phyloP scores from a whole-genome alignment of 2,797 vertebrate species.

The Microctenopoma steveboyesi region DNA sequence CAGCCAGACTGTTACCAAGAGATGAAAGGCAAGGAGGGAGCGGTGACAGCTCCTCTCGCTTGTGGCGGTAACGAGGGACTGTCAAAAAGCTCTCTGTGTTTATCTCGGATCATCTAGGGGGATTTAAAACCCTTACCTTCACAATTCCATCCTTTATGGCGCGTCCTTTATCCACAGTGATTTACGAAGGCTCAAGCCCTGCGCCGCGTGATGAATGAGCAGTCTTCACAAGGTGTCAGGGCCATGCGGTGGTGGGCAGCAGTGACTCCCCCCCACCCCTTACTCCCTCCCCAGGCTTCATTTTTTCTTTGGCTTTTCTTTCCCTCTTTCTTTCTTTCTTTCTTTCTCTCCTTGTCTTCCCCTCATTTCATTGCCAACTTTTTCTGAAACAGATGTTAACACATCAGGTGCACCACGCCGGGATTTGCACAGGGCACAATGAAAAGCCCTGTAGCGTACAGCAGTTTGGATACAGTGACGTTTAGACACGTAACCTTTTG shows the following conservation, averaged over 20 bases:
- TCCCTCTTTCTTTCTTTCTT: too few relatives aligned
- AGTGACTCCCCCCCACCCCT: conserved; percentile 11
- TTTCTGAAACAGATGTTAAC: conserved; percentile 50
- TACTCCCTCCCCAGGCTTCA: conserved; percentile 16
- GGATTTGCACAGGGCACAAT: conserved; percentile 1
- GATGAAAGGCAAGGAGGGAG: conserved; percentile 78
- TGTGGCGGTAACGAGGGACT: conserved; percentile 80
- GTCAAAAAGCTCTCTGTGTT: conserved; percentile 84
- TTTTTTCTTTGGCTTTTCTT: conserved; percentile 41
- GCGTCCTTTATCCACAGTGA: conserved; percentile 82
- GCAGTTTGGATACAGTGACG: neutral
- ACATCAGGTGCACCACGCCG: conserved; percentile 26
- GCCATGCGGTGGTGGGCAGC: conserved; percentile 68
- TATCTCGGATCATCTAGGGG: conserved; percentile 84
- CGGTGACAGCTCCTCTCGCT: conserved; percentile 79
- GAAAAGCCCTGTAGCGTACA: neutral
- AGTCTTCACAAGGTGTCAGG: conserved; percentile 81
- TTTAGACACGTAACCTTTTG: conserved; percentile 17
- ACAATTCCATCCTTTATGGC: conserved; percentile 80
- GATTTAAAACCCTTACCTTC: conserved; percentile 84
- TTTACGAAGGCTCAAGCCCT: conserved; percentile 79
- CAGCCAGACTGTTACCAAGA: conserved; percentile 80
- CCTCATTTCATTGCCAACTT: conserved; percentile 53
- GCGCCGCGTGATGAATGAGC: conserved; percentile 82
- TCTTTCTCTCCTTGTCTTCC: conserved; percentile 25